Conservation (phyloP, 2,113 vertebrate genomes). For the Arvicanthis niloticus region DNA sequence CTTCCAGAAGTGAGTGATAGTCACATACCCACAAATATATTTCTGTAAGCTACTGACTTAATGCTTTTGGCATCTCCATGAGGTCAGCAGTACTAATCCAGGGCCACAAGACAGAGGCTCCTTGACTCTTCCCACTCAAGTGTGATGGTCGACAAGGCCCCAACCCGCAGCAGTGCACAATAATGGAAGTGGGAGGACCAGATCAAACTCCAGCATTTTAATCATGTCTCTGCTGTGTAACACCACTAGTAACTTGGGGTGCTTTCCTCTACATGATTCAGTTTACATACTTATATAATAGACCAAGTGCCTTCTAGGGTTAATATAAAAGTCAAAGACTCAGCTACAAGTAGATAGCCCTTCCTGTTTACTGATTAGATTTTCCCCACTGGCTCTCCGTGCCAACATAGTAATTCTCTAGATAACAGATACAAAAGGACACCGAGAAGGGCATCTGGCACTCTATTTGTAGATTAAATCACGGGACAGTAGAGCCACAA, state of each 20-base stretch:
- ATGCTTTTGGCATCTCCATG: not conserved
- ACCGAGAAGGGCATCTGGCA: not conserved
- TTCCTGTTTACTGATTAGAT: not conserved
- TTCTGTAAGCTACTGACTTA: not conserved
- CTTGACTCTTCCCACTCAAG: not conserved
- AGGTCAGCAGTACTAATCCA: not conserved
- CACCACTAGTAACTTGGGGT: not conserved
- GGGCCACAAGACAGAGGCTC: not conserved
- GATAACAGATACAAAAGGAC: not conserved
- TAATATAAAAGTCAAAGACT: not conserved
- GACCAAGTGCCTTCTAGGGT: not conserved
- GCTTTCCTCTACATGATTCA: not conserved
- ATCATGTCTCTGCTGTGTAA: not conserved
- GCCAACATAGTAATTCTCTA: not conserved
- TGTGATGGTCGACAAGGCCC: not conserved
- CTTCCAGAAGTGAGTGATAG: not conserved
- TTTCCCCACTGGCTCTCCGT: not conserved
- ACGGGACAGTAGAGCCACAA: not conserved
- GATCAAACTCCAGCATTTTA: not conserved
- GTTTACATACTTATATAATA: not conserved
- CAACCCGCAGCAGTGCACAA: not conserved
- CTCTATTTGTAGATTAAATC: not conserved
- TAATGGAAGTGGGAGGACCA: fast-evolving
- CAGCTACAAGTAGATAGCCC: not conserved
- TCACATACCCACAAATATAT: not conserved